Evolutionary conservation across 2,797 vertebrate species (phyloP).

Genomic region (Esox lucius): DNA sequence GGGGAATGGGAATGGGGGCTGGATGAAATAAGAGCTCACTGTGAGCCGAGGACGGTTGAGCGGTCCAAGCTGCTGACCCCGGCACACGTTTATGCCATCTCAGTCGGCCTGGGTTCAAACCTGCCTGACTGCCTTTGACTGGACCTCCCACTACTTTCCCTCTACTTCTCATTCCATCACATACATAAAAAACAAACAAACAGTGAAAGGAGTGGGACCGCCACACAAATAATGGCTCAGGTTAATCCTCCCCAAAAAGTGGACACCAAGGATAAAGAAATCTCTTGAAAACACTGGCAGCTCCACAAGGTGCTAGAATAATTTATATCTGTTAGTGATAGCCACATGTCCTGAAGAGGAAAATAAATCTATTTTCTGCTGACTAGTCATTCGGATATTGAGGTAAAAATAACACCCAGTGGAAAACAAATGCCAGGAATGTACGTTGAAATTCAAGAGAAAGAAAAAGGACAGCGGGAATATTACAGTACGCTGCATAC

Average conservation of each 20-base stretch:
- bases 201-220: no score
- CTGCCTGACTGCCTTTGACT: no score
- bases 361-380: neutral
- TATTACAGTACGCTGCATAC: neutral
- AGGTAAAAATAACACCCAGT: neutral
- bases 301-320: constrained; percentile 38
- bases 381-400: neutral
- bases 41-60: no score
- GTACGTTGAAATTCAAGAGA: neutral
- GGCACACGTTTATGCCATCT: no score
- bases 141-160: no score
- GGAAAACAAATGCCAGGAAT: neutral
- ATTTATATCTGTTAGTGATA: neutral
- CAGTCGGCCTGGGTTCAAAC: no score
- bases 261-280: constrained; percentile 43
- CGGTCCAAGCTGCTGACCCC: no score
- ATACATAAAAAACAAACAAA: no score
- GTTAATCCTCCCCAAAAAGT: constrained; percentile 43
- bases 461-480: neutral
- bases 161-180: no score
- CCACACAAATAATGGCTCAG: constrained; percentile 4
- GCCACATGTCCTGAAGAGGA: neutral
- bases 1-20: constrained; percentile 7
- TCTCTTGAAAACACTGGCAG: constrained; percentile 33
- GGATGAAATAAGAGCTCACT: constrained; percentile 22